Conservation (phyloP, 2,113 vertebrate species). For the Eptatretus burgeri region DNA sequence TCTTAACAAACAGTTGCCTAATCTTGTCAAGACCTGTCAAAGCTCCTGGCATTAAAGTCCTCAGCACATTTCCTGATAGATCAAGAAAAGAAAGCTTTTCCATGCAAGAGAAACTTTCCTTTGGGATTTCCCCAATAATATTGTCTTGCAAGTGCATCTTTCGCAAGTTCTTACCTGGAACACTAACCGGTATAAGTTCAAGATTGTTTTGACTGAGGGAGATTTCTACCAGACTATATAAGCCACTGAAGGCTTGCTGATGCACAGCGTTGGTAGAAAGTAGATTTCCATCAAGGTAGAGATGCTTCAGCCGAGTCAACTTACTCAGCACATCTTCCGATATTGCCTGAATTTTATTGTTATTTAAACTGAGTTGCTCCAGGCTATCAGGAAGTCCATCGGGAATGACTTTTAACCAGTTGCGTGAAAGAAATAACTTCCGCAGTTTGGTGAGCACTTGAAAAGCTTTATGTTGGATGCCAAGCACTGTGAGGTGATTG, state of each 20-base stretch:
- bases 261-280: slow-evolving; percentile 68
- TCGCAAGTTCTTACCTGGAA: slow-evolving; percentile 42
- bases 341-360: slow-evolving; percentile 68
- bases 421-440: slow-evolving; percentile 78
- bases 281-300: slow-evolving; percentile 75
- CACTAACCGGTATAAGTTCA: slow-evolving; percentile 43
- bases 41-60: slow-evolving; percentile 43
- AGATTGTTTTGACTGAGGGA: slow-evolving; percentile 74
- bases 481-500: slow-evolving; percentile 87
- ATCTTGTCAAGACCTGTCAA: slow-evolving; percentile 53
- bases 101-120: slow-evolving; percentile 47
- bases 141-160: slow-evolving; percentile 79
- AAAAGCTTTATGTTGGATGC: slow-evolving; percentile 81
- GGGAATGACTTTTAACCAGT: slow-evolving; percentile 77
- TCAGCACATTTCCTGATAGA: slow-evolving; percentile 66
- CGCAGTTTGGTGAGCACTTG: slow-evolving; percentile 69
- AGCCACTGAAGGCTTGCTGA: slow-evolving; percentile 56
- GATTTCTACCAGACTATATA: slow-evolving; percentile 54
- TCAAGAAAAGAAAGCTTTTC: slow-evolving; percentile 56
- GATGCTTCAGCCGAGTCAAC: slow-evolving; percentile 52
- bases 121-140: slow-evolving; percentile 63
- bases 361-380: slow-evolving; percentile 64
- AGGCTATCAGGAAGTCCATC: slow-evolving; percentile 59
- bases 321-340: slow-evolving; percentile 79
- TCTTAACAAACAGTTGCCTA: slow-evolving; percentile 50